Evolutionary conservation across 1,140 invertebrate genomes (phyloP), one percentile per base, ranked within the genome.

Genomic region (Ericerus pela): DNA sequence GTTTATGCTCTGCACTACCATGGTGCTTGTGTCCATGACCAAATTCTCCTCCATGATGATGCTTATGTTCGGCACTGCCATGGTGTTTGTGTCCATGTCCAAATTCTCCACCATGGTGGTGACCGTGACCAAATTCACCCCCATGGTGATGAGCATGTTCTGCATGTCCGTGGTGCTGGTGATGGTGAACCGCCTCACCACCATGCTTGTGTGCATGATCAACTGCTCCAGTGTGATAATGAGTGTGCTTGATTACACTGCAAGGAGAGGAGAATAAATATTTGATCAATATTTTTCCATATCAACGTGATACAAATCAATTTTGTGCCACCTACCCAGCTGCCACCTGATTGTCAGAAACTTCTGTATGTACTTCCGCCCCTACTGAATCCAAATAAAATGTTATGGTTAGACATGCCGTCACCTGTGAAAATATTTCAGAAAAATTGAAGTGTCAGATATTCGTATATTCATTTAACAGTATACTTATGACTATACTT

Each of bases 101-200:
- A 37, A 58, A 54, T n/a, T 55, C 54, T 4, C 59, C 59, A 1
- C 59, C 59, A 33, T 60, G 59, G 5, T 60, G 59, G 4, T 60
- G 59, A 12, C 55, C 55, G 36, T 60, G 59, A 0, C 55, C 59
- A 26, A 57, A 56, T 27, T 60, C 59, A 27, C 59, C 59, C 1
- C 55, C 55, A 14, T 60, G 59, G 31, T 60, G 59, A 24, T 60
- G 59, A n/a, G 55, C 59, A 33, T 60, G 59, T 16, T 60, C 59
- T 1, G 59, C 59, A 16, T 55, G 51, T 28, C 59, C 59, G n/a
- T 60, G 57, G 30, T 60, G 59, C 12, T 60, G 53, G 36, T 60
- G 59, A n/a, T 60, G 54, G 29, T 60, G 59, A 14, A 58, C 56
- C 2, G 59, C 59, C 31, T 60, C 57, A 0, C 59, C 59, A 24